Evolutionary conservation across 2,113 vertebrate genomes (phyloP).

Genomic region (Brienomyrus longianalis): DNA sequence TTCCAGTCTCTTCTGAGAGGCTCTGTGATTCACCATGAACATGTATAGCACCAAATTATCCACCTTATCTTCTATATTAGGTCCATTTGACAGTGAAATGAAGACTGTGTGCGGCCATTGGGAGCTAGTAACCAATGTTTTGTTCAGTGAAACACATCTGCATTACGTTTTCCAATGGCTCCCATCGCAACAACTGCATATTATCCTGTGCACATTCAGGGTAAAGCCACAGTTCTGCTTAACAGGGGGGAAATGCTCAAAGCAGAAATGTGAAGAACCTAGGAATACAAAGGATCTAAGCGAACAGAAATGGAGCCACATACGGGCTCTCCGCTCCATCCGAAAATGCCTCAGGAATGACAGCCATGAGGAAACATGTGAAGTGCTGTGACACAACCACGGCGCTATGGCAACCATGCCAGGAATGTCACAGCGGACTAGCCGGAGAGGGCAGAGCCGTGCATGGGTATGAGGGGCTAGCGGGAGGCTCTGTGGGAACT

Average conservation of each 20-base stretch:
- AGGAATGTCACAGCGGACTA: not conserved
- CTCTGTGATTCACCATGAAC: not conserved
- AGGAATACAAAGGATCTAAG: not conserved
- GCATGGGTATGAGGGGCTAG: not conserved
- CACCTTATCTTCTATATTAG: not conserved
- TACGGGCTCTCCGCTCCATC: not conserved
- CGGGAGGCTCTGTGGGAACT: not conserved
- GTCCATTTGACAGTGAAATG: not conserved
- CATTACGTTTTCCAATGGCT: not conserved
- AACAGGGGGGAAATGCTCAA: not conserved
- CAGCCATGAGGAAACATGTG: not conserved
- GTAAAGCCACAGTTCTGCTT: not conserved
- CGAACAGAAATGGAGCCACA: not conserved
- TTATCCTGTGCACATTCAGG: not conserved
- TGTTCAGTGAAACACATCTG: not conserved
- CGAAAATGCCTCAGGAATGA: not conserved
- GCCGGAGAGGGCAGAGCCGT: not conserved
- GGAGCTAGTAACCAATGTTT: not conserved
- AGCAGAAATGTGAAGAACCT: not conserved
- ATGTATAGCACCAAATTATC: not conserved
- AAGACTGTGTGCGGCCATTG: not conserved
- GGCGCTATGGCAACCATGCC: not conserved
- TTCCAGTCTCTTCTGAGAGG: not conserved
- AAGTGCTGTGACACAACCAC: not conserved
- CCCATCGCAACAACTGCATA: not conserved